phyloP scores from a whole-genome alignment of 2,888 invertebrate genomes.

The Dorcus parallelipipedus region DNA sequence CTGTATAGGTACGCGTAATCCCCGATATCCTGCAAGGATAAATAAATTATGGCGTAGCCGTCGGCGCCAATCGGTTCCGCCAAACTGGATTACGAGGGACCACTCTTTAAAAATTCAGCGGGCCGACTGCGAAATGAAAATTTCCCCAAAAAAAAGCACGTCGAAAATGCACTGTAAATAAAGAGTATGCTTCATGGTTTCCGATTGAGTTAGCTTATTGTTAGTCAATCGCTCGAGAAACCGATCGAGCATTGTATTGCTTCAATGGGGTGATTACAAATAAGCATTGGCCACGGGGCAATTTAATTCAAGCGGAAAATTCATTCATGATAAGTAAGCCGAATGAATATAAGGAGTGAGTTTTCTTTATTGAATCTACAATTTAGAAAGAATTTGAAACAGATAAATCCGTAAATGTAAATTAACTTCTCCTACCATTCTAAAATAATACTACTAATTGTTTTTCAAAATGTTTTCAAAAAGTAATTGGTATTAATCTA shows the following conservation, averaged over 20 bases:
- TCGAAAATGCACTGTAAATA: no score
- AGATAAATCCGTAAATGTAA: no score
- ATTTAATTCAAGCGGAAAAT: slow-evolving; percentile 28
- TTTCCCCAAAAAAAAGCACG: no score
- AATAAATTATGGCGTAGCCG: slow-evolving; percentile 31
- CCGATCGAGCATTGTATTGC: slow-evolving; percentile 33
- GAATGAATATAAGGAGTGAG: neutral
- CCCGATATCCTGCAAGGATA: slow-evolving; percentile 33
- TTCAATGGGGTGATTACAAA: slow-evolving; percentile 36
- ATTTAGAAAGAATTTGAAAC: no score
- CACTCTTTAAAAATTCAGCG: slow-evolving; percentile 18
- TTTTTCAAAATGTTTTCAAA: no score
- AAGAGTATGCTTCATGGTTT: slow-evolving; percentile 16
- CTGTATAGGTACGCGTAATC: slow-evolving; percentile 25
- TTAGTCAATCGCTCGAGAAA: slow-evolving; percentile 20
- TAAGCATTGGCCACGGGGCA: slow-evolving; percentile 35
- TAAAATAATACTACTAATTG: no score
- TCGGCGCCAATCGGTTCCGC: slow-evolving; percentile 27
- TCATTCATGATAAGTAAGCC: slow-evolving; percentile 8
- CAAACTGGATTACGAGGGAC: slow-evolving; percentile 33
- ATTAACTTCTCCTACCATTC: no score
- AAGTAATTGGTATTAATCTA: no score
- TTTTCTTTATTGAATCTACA: no score
- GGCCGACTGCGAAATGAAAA: no score
- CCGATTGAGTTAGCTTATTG: slow-evolving; percentile 18